A percentile compares a stretch with the other conserved stretches of the same genome.
phyloP scores from a whole-genome alignment of 2,797 vertebrate species.

The Rhynchonycteris naso region DNA sequence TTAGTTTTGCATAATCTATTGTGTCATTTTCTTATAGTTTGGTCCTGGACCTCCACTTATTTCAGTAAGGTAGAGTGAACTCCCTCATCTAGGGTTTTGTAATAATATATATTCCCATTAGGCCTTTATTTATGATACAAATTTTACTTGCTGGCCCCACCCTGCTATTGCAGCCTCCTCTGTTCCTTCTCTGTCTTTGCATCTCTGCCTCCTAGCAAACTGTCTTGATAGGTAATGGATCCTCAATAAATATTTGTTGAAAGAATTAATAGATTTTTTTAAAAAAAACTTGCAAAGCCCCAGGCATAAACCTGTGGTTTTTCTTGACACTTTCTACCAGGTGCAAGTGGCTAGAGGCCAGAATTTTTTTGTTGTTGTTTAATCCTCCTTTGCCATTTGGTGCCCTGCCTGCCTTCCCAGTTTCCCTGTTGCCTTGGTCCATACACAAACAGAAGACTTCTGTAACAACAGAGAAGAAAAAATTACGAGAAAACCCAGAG shows the following conservation, averaged over 20 bases:
- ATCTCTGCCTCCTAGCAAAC: conserved; percentile 50
- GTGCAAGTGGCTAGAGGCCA: conserved; percentile 67
- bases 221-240: conserved; percentile 70
- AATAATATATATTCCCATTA: neutral
- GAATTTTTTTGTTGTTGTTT: conserved; percentile 47
- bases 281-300: conserved; percentile 58
- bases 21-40: neutral
- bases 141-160: conserved; percentile 31
- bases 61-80: neutral
- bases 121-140: neutral
- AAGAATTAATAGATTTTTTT: conserved; percentile 68
- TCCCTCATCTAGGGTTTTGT: neutral
- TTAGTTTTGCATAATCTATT: neutral
- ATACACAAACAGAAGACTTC: conserved; percentile 65
- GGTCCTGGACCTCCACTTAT: neutral
- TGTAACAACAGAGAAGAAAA: conserved; percentile 19
- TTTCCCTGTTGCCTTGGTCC: conserved; percentile 66
- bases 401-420: conserved; percentile 52
- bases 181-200: conserved; percentile 9
- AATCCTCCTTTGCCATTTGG: conserved; percentile 57
- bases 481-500: neutral
- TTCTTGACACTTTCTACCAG: conserved; percentile 65
- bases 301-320: conserved; percentile 59
- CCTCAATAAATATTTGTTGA: conserved; percentile 76
- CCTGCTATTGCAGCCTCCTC: conserved; percentile 9